Evolutionary conservation across 2,888 invertebrate genomes (phyloP), one percentile per base, ranked within the genome.

Genomic region (Sabellastarte sp.): DNA sequence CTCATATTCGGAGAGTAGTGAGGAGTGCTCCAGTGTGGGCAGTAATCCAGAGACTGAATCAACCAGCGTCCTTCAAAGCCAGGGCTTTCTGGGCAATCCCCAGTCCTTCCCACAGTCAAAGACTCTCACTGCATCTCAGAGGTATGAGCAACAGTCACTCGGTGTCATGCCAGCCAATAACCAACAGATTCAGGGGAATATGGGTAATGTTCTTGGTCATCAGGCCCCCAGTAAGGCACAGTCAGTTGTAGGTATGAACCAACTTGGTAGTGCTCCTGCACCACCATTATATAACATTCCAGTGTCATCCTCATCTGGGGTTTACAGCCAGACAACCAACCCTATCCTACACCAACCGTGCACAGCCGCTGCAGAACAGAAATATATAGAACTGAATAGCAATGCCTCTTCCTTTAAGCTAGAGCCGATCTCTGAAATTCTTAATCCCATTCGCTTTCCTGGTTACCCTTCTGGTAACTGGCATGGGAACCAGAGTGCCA

Each of bases 381-480:
- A 89, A 74, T 91, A 90, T 82, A 89, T 89, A 51, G 90, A 88
- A 78, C 84, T 91, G 76, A 89, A 88, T 84, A 72, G 87, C 26
- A 59, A 33, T 26, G 87, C 57, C 3, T 50, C 63, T 4, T 20
- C 63, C 79, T 89, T 87, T 84, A 90, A 91, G 84, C 86, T 91
- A 74, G 91, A 91, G 78, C 88, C 89, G 0, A 89, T 89, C 76
- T 88, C 89, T 3, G 89, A 89, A 70, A 83, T 89, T 63, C 82
- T 89, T 56, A 77, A 71, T 59, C 75, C 75, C 26, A 69, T 71
- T 65, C 66, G 68, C 3, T 67, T 63, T 51, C 59, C 63, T 10
- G 57, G 59, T 10, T 67, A 5, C 24, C 20, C 53, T 26, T 24
- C 24, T n/a, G 24, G 15, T 20, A 5, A 15, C 24, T 41, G 10